Base-by-base conservation (phyloP, 2,888 invertebrate species). In the Aspidiotus destructor region DNA sequence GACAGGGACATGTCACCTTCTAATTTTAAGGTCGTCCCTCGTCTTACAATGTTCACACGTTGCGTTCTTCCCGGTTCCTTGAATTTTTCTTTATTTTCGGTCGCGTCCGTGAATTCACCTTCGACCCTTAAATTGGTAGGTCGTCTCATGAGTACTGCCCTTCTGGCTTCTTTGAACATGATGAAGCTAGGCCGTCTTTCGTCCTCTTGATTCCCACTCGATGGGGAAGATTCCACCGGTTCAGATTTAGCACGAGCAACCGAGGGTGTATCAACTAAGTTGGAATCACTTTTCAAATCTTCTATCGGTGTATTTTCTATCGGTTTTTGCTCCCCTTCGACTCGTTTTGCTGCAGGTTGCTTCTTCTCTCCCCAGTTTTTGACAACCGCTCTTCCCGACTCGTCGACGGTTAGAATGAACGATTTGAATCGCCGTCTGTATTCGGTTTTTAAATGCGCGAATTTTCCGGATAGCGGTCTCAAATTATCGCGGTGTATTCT, bases 321-420 rank as follows among this genome's bases (percentile, higher is more conserved):
- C 58, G 40, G 17, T 40, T 67, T 67, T 58, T 60, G 58, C 2
- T 28, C 28, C 28, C 5, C 28, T 28, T 28, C 28, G 1, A 28
- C 28, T 28, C 5, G 28, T 28, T 28, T 28, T 28, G 28, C 28
- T 28, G 28, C 28, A 28, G 28, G 28, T 28, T 28, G 28, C 57
- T 67, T 67, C 16, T 60, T 67, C 40, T 67, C 60, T 44, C 52
- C 60, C 67, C 67, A 67, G 44, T 58, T 67, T 41, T n/a, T 57
- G 40, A 60, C 42, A 10, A 40, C 8, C 2, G 8, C 7, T 28
- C 28, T 28, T 40, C 54, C 63, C 60, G 52, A 58, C 28, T 58
- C 58, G 1, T 58, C 58, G 9, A 40, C 28, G 0, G 67, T 44
- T 15, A 67, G 28, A 10, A 67, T 16, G 44, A 67, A 67, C 40